Conservation (phyloP, 1,140 invertebrate genomes). For the Drosophila subpulchrella region DNA sequence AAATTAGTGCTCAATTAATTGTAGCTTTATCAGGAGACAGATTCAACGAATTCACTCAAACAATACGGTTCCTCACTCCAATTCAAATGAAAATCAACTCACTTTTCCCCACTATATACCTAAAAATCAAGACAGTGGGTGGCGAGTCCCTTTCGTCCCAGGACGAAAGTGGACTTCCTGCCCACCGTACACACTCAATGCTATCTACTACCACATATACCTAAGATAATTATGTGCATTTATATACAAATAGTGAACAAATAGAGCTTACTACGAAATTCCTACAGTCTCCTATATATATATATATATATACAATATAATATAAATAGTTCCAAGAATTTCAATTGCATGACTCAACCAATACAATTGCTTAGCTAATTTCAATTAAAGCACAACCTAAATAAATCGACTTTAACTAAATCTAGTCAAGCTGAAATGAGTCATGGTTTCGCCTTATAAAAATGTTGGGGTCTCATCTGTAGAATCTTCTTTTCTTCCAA, state of each 20-base stretch:
- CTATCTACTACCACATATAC: slow-evolving; percentile 35
- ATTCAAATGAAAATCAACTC: slow-evolving; percentile 15
- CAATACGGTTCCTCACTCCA: slow-evolving; percentile 69
- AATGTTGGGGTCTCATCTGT: neutral
- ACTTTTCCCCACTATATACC: slow-evolving; percentile 20
- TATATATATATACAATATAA: slow-evolving; percentile 21
- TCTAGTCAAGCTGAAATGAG: neutral
- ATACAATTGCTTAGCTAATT: slow-evolving; percentile 45
- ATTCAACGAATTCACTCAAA: slow-evolving; percentile 44
- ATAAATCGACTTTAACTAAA: slow-evolving; percentile 38
- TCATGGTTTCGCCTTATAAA: neutral
- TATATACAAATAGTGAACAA: slow-evolving; percentile 58
- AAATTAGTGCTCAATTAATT: slow-evolving; percentile 63
- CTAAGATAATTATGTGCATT: slow-evolving; percentile 48
- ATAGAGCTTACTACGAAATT: slow-evolving; percentile 76
- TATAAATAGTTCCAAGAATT: slow-evolving; percentile 33
- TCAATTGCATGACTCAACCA: slow-evolving; percentile 40
- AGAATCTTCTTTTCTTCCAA: neutral
- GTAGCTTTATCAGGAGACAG: slow-evolving; percentile 59
- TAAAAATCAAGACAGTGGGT: slow-evolving; percentile 6
- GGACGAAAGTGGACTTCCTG: slow-evolving; percentile 1
- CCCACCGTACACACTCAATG: slow-evolving; percentile 17
- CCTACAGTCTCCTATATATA: slow-evolving; percentile 48
- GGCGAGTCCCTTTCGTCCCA: neutral
- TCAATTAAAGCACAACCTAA: slow-evolving; percentile 40